Percentiles rank a stretch among this genome's conserved stretches.
These are phyloP conservation scores for Tanypteryx hageni DNA, from an alignment of 2,888 invertebrate species.

Conservation along the genomic window DNA sequence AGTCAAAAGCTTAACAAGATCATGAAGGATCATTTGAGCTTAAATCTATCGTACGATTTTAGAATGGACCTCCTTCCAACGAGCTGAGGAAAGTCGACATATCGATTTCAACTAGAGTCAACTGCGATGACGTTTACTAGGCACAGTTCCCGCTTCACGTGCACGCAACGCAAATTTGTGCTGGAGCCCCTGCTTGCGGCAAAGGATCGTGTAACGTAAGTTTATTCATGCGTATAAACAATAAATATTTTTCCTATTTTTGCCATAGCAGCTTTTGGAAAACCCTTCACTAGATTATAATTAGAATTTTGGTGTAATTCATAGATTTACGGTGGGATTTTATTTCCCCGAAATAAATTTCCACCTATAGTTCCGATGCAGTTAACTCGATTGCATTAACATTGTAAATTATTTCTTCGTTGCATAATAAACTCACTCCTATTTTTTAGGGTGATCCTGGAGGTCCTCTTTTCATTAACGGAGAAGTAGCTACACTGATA, in stretches of 20 bases:
- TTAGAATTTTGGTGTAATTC: no score
- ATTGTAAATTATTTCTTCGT: no score
- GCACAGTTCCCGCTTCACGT: neutral
- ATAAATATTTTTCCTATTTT: no score
- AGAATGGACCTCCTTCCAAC: neutral
- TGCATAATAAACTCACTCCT: neutral
- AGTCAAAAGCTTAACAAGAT: neutral
- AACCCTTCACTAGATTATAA: no score
- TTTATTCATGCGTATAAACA: no score
- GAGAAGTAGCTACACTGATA: neutral
- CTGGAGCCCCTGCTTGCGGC: neutral
- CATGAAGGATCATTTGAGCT: neutral
- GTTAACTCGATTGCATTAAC: no score
- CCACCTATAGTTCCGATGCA: no score
- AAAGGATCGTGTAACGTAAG: conserved; percentile 7
- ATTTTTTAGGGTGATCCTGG: conserved; percentile 67
- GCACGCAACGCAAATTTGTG: conserved; percentile 1
- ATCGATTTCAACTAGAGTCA: neutral
- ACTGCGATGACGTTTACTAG: neutral
- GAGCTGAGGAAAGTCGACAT: conserved; percentile 29
- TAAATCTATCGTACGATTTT: no score
- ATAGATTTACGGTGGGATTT: no score
- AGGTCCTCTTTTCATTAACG: conserved; percentile 68
- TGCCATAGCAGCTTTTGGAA: no score
- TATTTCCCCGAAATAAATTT: no score